Base-by-base conservation (phyloP, 2,888 invertebrate genomes). In the Apamea epomidion region DNA sequence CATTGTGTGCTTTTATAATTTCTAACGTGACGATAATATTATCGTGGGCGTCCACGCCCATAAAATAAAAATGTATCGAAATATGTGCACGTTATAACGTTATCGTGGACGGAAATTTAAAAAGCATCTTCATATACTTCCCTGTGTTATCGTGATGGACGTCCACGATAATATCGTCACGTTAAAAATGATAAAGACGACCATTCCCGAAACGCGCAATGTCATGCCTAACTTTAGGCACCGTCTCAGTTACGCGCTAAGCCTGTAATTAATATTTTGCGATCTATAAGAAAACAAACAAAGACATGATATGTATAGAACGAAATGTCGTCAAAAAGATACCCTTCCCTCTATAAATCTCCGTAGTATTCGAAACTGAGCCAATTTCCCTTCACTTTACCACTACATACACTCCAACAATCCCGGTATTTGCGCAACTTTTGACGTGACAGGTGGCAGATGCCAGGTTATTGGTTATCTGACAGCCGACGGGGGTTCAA, bases 381-480 rank as follows among this genome's bases (percentile, higher is more conserved):
- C 70, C 88, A 81, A 88, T 88, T 80, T 76, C 54, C 60, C 62
- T 69, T 73, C 16, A 48, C 16, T 51, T 42, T 67, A 65, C 71
- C 74, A 77, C 74, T 69, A 78, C 67, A 68, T 62, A 67, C 60
- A 64, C 74, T 79, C 77, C 37, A 79, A 76, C 71, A 76, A 87
- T 74, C 71, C 45, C 37, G 71, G 78, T 84, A 87, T 90, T 81
- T 85, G 82, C 80, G 84, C 82, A 92, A 91, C 84, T 89, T 91
- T 88, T 89, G 89, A 91, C 87, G 88, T 83, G 90, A 82, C 78
- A 80, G 82, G 84, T 87, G 89, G 85, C 93, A 93, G 94, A 92
- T 93, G 93, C 86, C 86, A 85, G 89, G 92, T 90, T 93, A 93
- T 93, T 93, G 92, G 90, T 90, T 90, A 92, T 90, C 92, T 91